These are phyloP conservation scores for Bucorvus abyssinicus DNA, from an alignment of 2,797 vertebrate species.

Conservation along the genomic window DNA sequence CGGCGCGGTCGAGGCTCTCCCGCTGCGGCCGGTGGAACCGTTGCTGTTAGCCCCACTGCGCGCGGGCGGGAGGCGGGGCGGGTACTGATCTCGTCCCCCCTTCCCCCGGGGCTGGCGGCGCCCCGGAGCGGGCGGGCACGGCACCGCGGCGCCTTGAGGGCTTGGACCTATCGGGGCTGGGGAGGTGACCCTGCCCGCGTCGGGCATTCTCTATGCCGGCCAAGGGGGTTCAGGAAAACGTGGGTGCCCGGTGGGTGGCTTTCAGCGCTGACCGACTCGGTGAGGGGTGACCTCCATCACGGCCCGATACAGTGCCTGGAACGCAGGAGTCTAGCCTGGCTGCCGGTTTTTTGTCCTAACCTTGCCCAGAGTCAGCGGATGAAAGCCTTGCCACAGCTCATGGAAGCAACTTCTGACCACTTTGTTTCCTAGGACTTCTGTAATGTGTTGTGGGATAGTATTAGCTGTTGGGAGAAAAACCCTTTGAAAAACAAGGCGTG, in stretches of 20 bases:
- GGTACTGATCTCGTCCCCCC: too few relatives aligned
- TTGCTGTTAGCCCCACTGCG: background rate
- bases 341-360: background rate
- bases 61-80: too few relatives aligned
- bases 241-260: background rate
- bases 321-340: background rate
- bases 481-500: background rate
- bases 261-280: background rate
- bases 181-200: background rate
- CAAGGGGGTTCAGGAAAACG: too few relatives aligned
- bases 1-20: too few relatives aligned
- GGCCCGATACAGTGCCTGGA: background rate
- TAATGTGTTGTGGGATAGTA: rapidly evolving
- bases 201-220: background rate
- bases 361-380: background rate
- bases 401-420: background rate
- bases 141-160: too few relatives aligned
- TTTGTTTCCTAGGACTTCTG: background rate
- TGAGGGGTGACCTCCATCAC: background rate
- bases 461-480: background rate
- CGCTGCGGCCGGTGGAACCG: background rate
- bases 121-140: too few relatives aligned
- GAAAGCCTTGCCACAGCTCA: background rate
- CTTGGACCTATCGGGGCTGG: too few relatives aligned
- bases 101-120: background rate